Evolutionary conservation across 2,797 vertebrate species (phyloP), one percentile per base, ranked within the genome.

Genomic region (Anas acuta): DNA sequence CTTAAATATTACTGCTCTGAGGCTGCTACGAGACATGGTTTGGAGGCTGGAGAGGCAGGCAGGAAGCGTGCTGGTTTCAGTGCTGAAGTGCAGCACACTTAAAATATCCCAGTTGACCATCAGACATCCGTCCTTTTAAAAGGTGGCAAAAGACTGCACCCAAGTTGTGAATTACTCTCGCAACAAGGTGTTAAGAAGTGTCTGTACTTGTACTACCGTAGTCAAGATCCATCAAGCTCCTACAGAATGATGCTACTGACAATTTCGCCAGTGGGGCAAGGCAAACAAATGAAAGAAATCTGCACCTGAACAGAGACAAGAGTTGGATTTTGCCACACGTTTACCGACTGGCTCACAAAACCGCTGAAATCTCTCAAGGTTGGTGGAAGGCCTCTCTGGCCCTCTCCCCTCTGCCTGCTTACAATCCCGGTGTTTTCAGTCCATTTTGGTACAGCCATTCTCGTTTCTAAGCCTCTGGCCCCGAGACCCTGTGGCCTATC

Each of bases 81-180:
- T 25, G 61, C 37, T 47, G 41, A 11, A 53, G 32, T 14, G 12
- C 25, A 43, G 43, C 20, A 17, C 6, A 14, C 33, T 84, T 2
- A 13, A 23, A 49, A 14, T 23, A 49, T 49, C 49, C 49, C 49
- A 25, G 3, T 13, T 33, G 23, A 9, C 23, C 32, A 8, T 14
- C 8, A 9, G 1, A 15, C 15, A 6, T 11, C 8, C 7, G 7
- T 8, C 25, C 5, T 16, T 26, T 13, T 13, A 54, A 22, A 21
- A 16, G 37, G 9, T 45, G 22, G 45, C 37, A 56, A 62, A 64
- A 75, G 7, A 17, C n/a, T 9, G 7, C 16, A 37, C 39, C 20
- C 35, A n/a, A 37, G 39, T 18, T 41, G 30, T 43, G 26, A 78
- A 65, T 28, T 32, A 35, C 33, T 45, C 9, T 10, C 66, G 28